Conservation (phyloP, 2,797 vertebrate genomes). For the Fundulus diaphanus region DNA sequence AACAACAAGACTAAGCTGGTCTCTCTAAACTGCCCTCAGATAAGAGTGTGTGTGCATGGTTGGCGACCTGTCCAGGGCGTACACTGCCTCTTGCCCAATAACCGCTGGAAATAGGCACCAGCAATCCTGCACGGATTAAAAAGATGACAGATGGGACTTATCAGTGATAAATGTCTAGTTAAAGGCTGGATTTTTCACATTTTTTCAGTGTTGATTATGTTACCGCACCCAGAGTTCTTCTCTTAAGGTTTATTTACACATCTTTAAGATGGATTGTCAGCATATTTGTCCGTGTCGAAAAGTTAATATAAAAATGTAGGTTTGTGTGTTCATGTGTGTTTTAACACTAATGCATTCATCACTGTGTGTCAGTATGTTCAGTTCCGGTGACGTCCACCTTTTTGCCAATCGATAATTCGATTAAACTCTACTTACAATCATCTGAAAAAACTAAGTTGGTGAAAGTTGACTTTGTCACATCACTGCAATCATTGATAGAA, state of each 20-base stretch:
- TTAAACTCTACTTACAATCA: background rate
- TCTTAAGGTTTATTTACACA: background rate
- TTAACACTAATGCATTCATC: slow-evolving; percentile 33
- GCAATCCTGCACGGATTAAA: too few relatives aligned
- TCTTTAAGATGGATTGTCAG: background rate
- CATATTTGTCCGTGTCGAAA: slow-evolving; percentile 30
- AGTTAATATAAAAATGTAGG: slow-evolving; percentile 54
- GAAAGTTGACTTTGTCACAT: background rate
- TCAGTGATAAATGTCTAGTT: background rate
- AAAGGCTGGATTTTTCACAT: background rate
- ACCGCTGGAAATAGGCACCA: too few relatives aligned
- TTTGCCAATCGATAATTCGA: background rate
- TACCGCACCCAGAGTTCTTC: background rate
- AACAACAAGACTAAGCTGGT: too few relatives aligned
- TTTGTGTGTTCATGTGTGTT: slow-evolving; percentile 58
- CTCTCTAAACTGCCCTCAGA: too few relatives aligned
- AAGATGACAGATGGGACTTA: too few relatives aligned
- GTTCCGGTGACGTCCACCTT: background rate
- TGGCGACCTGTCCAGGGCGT: too few relatives aligned
- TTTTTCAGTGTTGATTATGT: background rate
- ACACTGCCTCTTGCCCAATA: too few relatives aligned
- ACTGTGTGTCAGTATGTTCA: background rate
- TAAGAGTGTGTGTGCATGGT: too few relatives aligned
- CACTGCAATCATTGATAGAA: background rate
- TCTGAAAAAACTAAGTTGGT: background rate